phyloP scores from a whole-genome alignment of 2,888 invertebrate species.

The Macrosoma leucophasiata region DNA sequence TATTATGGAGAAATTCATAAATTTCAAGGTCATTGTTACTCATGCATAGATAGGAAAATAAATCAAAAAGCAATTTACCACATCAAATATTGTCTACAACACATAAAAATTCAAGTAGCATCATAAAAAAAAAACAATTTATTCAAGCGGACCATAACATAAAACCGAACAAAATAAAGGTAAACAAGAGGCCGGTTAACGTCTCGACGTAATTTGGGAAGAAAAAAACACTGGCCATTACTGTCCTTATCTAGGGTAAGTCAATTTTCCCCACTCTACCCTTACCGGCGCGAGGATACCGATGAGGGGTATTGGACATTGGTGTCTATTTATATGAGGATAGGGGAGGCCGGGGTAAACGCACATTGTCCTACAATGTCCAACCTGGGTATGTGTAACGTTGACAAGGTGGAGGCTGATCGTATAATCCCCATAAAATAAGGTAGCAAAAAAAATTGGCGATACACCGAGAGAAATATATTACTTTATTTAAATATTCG shows the following conservation, averaged over 20 bases:
- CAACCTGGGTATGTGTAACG: conserved; percentile 66
- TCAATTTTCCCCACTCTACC: conserved; percentile 65
- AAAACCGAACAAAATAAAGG: conserved; percentile 49
- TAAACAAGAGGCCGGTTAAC: conserved; percentile 64
- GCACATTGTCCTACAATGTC: conserved; percentile 56
- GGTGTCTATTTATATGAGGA: too few species aligned
- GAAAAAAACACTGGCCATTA: conserved; percentile 65
- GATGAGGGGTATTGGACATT: too few species aligned
- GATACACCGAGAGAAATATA: conserved; percentile 43
- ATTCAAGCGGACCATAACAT: conserved; percentile 22
- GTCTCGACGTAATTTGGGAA: conserved; percentile 57
- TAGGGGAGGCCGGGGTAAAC: too few species aligned
- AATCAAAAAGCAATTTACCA: too few species aligned
- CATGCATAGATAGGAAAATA: too few species aligned
- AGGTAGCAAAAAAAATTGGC: conserved; percentile 50
- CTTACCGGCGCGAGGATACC: too few species aligned
- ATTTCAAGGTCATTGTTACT: too few species aligned
- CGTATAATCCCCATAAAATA: conserved; percentile 74
- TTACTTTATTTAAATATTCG: background rate
- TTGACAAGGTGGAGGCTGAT: conserved; percentile 72
- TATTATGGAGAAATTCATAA: too few species aligned
- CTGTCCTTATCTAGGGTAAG: conserved; percentile 70
- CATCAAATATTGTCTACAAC: too few species aligned
- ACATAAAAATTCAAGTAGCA: too few species aligned
- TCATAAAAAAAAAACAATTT: conserved; percentile 22